Evolutionary conservation across 1,140 invertebrate genomes (phyloP), one percentile per base, ranked within the genome.

Genomic region (Drosophila tani): DNA sequence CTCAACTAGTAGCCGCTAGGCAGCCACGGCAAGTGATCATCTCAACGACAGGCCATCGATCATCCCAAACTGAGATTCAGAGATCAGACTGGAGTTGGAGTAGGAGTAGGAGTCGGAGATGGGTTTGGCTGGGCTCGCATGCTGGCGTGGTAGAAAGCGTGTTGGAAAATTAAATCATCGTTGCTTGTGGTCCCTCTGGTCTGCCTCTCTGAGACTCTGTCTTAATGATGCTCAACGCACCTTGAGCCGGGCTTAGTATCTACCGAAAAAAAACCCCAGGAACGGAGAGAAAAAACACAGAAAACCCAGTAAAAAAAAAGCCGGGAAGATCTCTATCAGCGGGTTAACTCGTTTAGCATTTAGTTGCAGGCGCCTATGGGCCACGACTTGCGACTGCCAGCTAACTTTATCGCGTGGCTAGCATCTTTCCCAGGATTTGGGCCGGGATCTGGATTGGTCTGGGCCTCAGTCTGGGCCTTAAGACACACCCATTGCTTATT

Each of bases 131-230:
- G 32, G 17, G 51, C 41, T 60, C 35, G 24, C 70, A 88, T 81
- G 84, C 85, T 88, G 81, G 84, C 51, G 79, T 71, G 70, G 85
- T 81, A 91, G 84, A 91, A 91, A 91, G 86, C 86, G 86, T 90
- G 86, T 82, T 91, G 81, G 84, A 82, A 91, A 91, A 91, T 88
- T 91, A 91, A 88, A 91, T 91, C 88, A 91, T 91, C 88, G 83
- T 84, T 78, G 75, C 68, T 75, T 71, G 82, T 79, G 79, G 78
- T 74, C 68, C 64, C 21, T n/a, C n/a, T n/a, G 40, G 29, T 75
- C 45, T 60, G 15, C 58, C 62, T 40, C 56, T 59, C 56, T 32
- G 8, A 40, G 53, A 40, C 53, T 56, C 66, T 79, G 75, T 57
- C 84, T 67, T 88, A 90, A 90, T 88, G 85, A 90, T 88, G 85